Base-by-base conservation (phyloP, 2,113 vertebrate species). In the Nothocercus nigrocapillus region DNA sequence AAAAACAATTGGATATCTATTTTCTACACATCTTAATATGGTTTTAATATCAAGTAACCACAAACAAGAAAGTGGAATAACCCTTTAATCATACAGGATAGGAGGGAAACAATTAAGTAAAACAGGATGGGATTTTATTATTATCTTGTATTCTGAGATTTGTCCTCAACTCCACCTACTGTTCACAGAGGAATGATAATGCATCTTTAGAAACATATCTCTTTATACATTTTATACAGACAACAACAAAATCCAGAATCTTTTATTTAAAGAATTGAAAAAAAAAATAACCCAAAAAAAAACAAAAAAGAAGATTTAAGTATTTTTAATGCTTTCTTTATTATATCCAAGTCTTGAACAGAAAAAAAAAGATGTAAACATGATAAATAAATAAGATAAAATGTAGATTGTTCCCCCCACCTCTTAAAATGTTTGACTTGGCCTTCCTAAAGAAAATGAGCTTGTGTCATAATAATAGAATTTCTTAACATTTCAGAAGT, bases 301-400 rank as follows among this genome's bases (percentile, higher is more conserved):
- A 49, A 91, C 96, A 80, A 79, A 95, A 83, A 93, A 78, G 32
- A 95, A 93, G 87, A 97, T 53, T 42, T 70, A 62, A 96, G 82
- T 95, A 96, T 75, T 96, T 97, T 98, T 98, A 98, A 98, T 98
- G 98, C 98, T 98, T 95, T 96, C 91, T 95, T 97, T 97, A 95
- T 97, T 97, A 97, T 96, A 97, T 90, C 96, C 94, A 96, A 98
- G 97, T 95, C 96, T 97, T 92, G 74, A 96, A 96, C 88, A 97
- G 97, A 94, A 96, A 96, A 96, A 96, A 88, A 95, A 95, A 96
- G 94, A 98, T 98, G 98, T 98, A 98, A 98, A 98, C 98, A 98
- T 98, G 98, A 97, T 95, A 98, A 98, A 98, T 98, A 98, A 98
- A 98, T 98, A 98, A 98, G 97, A 98, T 97, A 96, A 98, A 96